phyloP scores from a whole-genome alignment of 1,140 invertebrate species.

The Campoletis sonorensis region DNA sequence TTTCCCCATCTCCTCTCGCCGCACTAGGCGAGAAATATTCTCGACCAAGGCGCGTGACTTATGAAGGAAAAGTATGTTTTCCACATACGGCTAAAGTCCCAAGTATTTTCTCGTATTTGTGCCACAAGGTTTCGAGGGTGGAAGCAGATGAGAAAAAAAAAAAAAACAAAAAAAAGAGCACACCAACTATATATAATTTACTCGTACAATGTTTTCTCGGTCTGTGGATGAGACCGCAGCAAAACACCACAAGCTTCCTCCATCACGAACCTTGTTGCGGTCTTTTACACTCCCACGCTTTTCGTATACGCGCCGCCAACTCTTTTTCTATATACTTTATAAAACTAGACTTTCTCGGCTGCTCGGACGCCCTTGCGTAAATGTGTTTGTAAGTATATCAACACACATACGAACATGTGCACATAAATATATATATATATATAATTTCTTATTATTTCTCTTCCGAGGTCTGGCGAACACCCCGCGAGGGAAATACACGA shows the following conservation, averaged over 20 bases:
- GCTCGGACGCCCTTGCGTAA: slow-evolving; percentile 64
- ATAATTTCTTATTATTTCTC: slow-evolving; percentile 49
- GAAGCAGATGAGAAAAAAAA: slow-evolving; percentile 47
- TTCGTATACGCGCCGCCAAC: slow-evolving; percentile 32
- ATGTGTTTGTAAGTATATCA: background rate
- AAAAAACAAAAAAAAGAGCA: slow-evolving; percentile 52
- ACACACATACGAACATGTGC: slow-evolving; percentile 2
- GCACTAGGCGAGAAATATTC: slow-evolving; percentile 47
- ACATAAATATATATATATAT: slow-evolving; percentile 73
- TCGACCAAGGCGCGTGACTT: slow-evolving; percentile 45
- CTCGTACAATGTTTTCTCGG: background rate
- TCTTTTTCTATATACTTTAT: slow-evolving; percentile 55
- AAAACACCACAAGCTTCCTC: slow-evolving; percentile 12
- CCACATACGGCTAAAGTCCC: slow-evolving; percentile 46
- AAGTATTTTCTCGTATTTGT: slow-evolving; percentile 48
- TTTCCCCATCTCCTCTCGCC: slow-evolving; percentile 11
- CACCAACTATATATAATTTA: slow-evolving; percentile 34
- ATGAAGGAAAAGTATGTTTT: background rate
- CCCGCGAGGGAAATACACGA: slow-evolving; percentile 36
- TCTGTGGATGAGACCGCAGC: background rate
- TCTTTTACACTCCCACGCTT: slow-evolving; percentile 1
- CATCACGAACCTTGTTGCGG: slow-evolving; percentile 11
- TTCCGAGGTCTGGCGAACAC: slow-evolving; percentile 33
- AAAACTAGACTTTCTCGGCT: slow-evolving; percentile 38
- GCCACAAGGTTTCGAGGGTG: slow-evolving; percentile 26